Evolutionary conservation across 92 coral and sea anemone species (phyloP).

Genomic region (Parazoanthus darwini): DNA sequence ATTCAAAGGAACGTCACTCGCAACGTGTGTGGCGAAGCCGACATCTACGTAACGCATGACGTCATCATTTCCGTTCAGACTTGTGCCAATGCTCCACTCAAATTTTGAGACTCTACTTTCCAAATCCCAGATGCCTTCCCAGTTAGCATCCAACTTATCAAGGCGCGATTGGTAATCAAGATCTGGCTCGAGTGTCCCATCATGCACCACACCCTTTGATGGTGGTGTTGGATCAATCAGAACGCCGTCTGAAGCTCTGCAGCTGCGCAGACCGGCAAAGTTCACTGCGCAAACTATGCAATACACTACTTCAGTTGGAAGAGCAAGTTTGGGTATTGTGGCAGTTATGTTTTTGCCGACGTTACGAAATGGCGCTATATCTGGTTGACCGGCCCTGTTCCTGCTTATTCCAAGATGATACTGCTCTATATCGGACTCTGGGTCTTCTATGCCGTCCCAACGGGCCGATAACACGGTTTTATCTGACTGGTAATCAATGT

Average conservation of each 20-base stretch:
- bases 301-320: constrained; percentile 80
- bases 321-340: constrained; percentile 59
- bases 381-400: constrained; percentile 70
- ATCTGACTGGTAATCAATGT: constrained; percentile 85
- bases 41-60: constrained; percentile 54
- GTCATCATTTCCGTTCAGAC: constrained; percentile 50
- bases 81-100: constrained; percentile 88
- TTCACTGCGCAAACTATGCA: constrained; percentile 86
- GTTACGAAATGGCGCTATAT: constrained; percentile 62
- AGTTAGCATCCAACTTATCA: constrained; percentile 82
- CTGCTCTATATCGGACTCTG: constrained; percentile 76
- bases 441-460: constrained; percentile 87
- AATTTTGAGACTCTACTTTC: constrained; percentile 90
- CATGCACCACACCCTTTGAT: constrained; percentile 86
- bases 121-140: constrained; percentile 98
- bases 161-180: constrained; percentile 78
- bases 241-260: constrained; percentile 91
- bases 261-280: constrained; percentile 71
- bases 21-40: constrained; percentile 91
- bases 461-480: constrained; percentile 69
- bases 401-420: constrained; percentile 88
- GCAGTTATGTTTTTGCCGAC: constrained; percentile 77
- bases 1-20: constrained; percentile 53
- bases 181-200: constrained; percentile 94
- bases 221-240: constrained; percentile 83